Base-by-base conservation (phyloP, 2,888 invertebrate genomes). In the Clepsis dumicolana region DNA sequence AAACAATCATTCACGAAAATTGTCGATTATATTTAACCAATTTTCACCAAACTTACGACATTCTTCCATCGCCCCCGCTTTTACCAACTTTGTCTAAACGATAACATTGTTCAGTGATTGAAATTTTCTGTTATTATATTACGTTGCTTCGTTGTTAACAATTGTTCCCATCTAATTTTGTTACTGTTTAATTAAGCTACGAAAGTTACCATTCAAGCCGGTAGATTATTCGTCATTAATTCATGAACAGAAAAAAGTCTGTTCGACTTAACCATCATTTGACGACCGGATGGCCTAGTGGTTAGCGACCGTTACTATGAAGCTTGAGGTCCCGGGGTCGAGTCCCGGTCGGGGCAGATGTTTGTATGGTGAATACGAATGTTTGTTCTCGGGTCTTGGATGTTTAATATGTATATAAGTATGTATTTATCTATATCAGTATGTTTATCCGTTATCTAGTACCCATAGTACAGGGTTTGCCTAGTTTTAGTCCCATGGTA, bases 41-140 rank as follows among this genome's bases (percentile, higher is more conserved):
- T 50, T 61, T 61, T 44, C 18, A 14, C 25, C 21, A 29, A 14
- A 4, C 18, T n/a, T 16, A 1, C n/a, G 21, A 59, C 52, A 65
- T 54, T 62, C 16, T 63, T 62, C 57, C 29, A 32, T 63, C 4
- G 16, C 21, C 3, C 41, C 29, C 18, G n/a, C 44, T 54, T 41
- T 24, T 32, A 25, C 48, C 25, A 57, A 63, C 32, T 57, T 63
- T 24, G 29, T 27, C 44, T 25, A 48, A 62, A 62, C 50, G 56
- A 56, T 48, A 56, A 52, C 63, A 63, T 63, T 63, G 29, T 57
- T 24, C 25, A 57, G 10, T 32, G 59, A 59, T 63, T 62, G 54
- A 57, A 64, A 59, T 50, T 32, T 41, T 29, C 41, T 52, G 59
- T 68, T 32, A 63, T 66, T 38, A 56, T 50, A 38, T 35, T 25